phyloP scores from a whole-genome alignment of 2,888 invertebrate genomes.

The Spilosoma lubricipeda region DNA sequence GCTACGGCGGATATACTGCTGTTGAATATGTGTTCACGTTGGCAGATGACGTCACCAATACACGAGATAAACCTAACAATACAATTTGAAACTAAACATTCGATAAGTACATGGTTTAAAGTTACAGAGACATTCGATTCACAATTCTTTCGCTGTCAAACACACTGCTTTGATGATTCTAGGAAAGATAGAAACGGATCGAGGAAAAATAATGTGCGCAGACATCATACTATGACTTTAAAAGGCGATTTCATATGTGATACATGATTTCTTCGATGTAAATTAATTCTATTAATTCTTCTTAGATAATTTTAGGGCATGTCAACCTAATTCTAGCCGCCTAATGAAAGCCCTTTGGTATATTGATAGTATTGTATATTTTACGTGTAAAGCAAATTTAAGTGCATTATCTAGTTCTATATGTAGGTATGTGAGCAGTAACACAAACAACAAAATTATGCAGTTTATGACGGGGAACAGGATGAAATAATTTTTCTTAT shows the following conservation, averaged over 20 bases:
- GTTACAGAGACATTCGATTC: not conserved
- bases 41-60: conserved; percentile 40
- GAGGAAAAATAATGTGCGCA: not conserved
- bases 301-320: not conserved
- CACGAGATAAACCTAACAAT: conserved; percentile 32
- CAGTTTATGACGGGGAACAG: conserved; percentile 61
- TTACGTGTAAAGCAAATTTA: not conserved
- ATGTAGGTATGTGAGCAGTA: conserved; percentile 42
- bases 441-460: conserved; percentile 70
- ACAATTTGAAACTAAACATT: conserved; percentile 1
- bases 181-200: not conserved
- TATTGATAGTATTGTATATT: not conserved
- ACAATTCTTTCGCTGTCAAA: conserved; percentile 1
- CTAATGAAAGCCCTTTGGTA: not conserved
- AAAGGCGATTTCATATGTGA: not conserved
- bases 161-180: conserved; percentile 3
- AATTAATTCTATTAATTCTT: not conserved
- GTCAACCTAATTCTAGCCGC: not conserved
- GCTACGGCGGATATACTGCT: conserved; percentile 64
- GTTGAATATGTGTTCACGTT: conserved; percentile 50
- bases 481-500: conserved; percentile 73
- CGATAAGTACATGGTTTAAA: not conserved
- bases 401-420: conserved; percentile 6
- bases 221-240: not conserved
- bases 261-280: not conserved